phyloP scores from a whole-genome alignment of 2,113 vertebrate genomes.

The Upupa epops region DNA sequence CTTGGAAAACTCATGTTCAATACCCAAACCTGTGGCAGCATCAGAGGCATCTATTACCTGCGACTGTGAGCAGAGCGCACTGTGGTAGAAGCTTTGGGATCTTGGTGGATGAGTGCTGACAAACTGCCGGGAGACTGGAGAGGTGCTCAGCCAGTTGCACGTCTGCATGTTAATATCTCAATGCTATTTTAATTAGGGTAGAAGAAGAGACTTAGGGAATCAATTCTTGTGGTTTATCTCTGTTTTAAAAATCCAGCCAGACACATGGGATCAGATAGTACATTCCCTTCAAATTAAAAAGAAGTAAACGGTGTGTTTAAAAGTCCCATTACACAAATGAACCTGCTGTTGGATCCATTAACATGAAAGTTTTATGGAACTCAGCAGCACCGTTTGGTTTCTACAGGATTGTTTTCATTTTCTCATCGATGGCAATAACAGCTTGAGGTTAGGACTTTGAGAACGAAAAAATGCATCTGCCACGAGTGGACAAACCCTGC shows the following conservation, averaged over 20 bases:
- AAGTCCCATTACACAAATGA: slow-evolving; percentile 54
- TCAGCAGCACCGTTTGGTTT: not conserved
- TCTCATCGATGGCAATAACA: fast-evolving
- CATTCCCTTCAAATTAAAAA: slow-evolving; percentile 67
- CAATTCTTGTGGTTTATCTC: slow-evolving; percentile 16
- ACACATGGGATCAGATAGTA: slow-evolving; percentile 56
- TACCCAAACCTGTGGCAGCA: not conserved
- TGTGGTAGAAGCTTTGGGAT: not conserved
- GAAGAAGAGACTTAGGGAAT: not conserved
- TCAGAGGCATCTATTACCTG: not conserved
- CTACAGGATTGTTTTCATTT: not conserved
- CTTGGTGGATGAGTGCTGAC: not conserved
- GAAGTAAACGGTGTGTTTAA: slow-evolving; percentile 66
- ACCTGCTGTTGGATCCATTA: slow-evolving; percentile 47
- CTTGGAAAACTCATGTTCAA: not conserved
- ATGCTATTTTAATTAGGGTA: slow-evolving; percentile 20
- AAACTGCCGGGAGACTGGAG: not conserved
- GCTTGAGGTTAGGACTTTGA: not conserved
- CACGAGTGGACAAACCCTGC: not conserved
- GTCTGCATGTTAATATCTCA: not conserved
- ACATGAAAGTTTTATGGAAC: slow-evolving; percentile 52
- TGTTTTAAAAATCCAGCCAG: slow-evolving; percentile 44
- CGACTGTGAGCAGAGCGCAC: not conserved
- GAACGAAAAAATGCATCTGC: not conserved
- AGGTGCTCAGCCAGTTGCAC: not conserved